These are phyloP conservation scores for Drosophila tsacasi DNA, from an alignment of 1,140 invertebrate species.

Conservation along the genomic window DNA sequence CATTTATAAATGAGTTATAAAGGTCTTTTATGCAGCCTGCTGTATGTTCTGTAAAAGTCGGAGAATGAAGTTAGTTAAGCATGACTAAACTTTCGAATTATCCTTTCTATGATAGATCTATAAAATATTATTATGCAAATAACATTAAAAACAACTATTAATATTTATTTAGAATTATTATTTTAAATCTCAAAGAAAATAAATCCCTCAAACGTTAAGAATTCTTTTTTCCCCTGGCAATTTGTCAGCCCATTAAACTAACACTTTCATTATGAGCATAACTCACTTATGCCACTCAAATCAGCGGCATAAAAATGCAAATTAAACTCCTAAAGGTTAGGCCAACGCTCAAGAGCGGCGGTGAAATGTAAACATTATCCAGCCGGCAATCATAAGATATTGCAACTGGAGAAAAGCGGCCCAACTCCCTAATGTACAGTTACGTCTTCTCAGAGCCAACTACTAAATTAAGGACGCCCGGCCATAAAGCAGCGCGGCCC, in stretches of 20 bases:
- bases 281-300: conserved; percentile 51
- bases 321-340: conserved; percentile 61
- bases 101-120: too few species aligned
- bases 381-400: conserved; percentile 29
- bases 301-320: conserved; percentile 70
- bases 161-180: too few species aligned
- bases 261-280: conserved; percentile 21
- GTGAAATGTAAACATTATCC: conserved; percentile 38
- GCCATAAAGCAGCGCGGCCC: conserved; percentile 68
- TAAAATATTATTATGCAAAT: too few species aligned
- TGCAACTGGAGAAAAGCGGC: conserved; percentile 20
- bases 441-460: conserved; percentile 66
- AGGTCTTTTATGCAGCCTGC: neutral
- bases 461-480: conserved; percentile 77
- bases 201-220: too few species aligned
- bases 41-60: neutral
- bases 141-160: too few species aligned
- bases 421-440: conserved; percentile 70
- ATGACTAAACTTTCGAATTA: too few species aligned
- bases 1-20: neutral
- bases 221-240: neutral
- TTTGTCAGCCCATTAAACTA: conserved; percentile 23
- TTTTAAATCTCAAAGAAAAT: too few species aligned
- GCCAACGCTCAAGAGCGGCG: conserved; percentile 6
- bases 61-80: too few species aligned